Conservation (phyloP, 2,797 vertebrate genomes). For the Xiphophorus birchmanni region DNA sequence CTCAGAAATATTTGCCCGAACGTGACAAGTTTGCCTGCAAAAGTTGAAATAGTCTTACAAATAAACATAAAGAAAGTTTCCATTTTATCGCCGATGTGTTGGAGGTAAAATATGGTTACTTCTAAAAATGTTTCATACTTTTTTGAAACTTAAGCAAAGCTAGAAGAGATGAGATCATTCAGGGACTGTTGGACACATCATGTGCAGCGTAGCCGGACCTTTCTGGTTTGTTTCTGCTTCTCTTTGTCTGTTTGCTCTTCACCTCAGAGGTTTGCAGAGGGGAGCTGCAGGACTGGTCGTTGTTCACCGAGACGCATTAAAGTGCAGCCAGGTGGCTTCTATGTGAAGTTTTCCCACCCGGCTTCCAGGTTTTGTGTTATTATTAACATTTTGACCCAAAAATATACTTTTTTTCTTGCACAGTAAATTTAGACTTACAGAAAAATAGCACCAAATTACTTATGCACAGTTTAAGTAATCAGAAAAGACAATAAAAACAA, state of each 20-base stretch:
- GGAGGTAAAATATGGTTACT: neutral
- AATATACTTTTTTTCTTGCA: neutral
- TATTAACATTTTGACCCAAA: neutral
- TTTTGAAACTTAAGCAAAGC: neutral
- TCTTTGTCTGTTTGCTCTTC: neutral
- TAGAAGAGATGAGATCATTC: neutral
- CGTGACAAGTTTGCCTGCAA: neutral
- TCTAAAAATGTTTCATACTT: neutral
- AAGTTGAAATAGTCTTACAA: neutral
- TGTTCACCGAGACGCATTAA: neutral
- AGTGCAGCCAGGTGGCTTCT: neutral
- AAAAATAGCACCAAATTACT: neutral
- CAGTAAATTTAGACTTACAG: neutral
- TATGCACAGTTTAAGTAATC: neutral
- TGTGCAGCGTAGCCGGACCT: neutral
- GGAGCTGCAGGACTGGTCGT: neutral
- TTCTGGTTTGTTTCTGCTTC: conserved; percentile 8
- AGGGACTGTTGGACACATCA: neutral
- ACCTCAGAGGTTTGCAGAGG: neutral
- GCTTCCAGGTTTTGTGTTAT: neutral
- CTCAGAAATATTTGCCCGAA: neutral
- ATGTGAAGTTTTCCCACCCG: neutral
- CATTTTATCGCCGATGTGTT: neutral
- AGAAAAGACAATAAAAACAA: neutral
- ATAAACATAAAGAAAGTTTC: neutral